Conservation (phyloP, 1,140 invertebrate genomes). For the silkworm (Bombyx mori) region ASM3026992v2 NC_085111.1:8795001-8795500, state of each 20-base stretch:
- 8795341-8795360: conserved; percentile 63
- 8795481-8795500: too few species aligned
- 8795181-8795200: too few species aligned
- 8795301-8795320: conserved; percentile 77
- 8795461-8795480: too few species aligned
- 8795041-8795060: too few species aligned
- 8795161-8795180: too few species aligned
- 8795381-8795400: conserved; percentile 59
- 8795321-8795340: conserved; percentile 78
- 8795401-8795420: conserved; percentile 48
- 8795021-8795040: too few species aligned
- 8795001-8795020: too few species aligned
- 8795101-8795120: too few species aligned
- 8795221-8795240: conserved; percentile 81
- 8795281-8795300: conserved; percentile 75
- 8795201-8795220: conserved; percentile 72
- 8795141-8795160: too few species aligned
- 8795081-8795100: too few species aligned
- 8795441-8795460: background rate
- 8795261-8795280: conserved; percentile 72
- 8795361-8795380: conserved; percentile 50
- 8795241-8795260: conserved; percentile 80
- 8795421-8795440: conserved; percentile 29
- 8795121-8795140: too few species aligned
- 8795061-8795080: too few species aligned